Evolutionary conservation across 2,113 vertebrate species (phyloP), one percentile per base, ranked within the genome.

Genomic region (Hemiprocne comata): DNA sequence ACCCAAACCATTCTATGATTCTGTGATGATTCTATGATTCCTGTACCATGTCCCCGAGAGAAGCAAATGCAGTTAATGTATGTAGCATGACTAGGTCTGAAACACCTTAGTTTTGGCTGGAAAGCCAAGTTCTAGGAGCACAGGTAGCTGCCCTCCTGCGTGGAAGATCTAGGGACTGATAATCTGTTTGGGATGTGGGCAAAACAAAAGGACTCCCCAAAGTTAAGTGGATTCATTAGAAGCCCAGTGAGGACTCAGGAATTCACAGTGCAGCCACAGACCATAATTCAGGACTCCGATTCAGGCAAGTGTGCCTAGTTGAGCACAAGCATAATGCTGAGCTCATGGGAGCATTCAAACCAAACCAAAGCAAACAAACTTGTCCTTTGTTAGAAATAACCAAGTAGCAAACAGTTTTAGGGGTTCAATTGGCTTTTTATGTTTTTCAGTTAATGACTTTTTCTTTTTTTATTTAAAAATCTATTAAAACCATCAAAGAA

Each of bases 111-210:
- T 31, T 83, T 87, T 7, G 34, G 29, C 42, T 55, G 26, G 24
- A 67, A 88, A 85, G 53, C 33, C 44, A 67, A 50, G n/a, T n/a
- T 94, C 48, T 60, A 26, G 61, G 50, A 90, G 70, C 44, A 23
- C 21, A 36, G n/a, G 7, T 9, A 57, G 50, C 33, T 46, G 25
- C 20, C 25, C 7, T 85, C 46, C 38, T 74, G 48, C 26, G 38
- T 51, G 20, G 58, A 53, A 81, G 42, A 51, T 7, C 15, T 55
- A 70, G 38, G 24, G 48, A 26, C 20, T 81, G 24, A n/a, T 86
- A 61, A 57, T 13, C 11, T 84, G 12, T 53, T 69, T 69, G 54
- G 48, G 58, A 33, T 0, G 0, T 24, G 18, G 19, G 38, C 20
- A 74, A 44, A 94, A 84, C 38, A 31, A 55, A 79, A 91, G 77